Conservation (phyloP, 1,140 invertebrate genomes). For the Dendrolimus punctatus region DNA sequence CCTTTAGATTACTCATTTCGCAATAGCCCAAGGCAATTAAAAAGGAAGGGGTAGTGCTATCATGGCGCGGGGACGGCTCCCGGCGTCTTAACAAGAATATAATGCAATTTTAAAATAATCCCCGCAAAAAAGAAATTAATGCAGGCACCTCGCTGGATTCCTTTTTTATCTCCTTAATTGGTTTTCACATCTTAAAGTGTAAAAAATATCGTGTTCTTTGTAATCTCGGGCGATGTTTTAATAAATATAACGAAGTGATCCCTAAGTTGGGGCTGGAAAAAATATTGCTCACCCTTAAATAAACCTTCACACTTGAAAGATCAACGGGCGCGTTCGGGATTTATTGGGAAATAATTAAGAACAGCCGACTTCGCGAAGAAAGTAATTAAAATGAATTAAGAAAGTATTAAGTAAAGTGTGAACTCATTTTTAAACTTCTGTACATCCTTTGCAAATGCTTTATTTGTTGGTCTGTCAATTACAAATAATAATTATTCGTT, state of each 20-base stretch:
- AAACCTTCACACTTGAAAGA: constrained; percentile 69
- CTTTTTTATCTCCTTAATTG: constrained; percentile 72
- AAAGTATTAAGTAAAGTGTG: constrained; percentile 1
- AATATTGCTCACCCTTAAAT: constrained; percentile 66
- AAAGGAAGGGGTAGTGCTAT: constrained; percentile 68
- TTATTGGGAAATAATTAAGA: constrained; percentile 66
- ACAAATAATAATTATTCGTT: too few species aligned
- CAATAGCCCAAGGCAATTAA: constrained; percentile 69
- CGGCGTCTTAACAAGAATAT: constrained; percentile 69
- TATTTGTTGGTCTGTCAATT: too few species aligned
- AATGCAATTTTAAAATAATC: constrained; percentile 73
- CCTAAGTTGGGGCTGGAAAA: constrained; percentile 37
- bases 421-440: too few species aligned
- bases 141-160: constrained; percentile 67
- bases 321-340: constrained; percentile 60
- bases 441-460: too few species aligned
- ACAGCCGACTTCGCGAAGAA: constrained; percentile 19
- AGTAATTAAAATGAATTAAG: constrained; percentile 27
- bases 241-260: constrained; percentile 71
- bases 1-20: constrained; percentile 66
- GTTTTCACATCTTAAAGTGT: constrained; percentile 71
- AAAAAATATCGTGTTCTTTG: constrained; percentile 71
- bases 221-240: constrained; percentile 71
- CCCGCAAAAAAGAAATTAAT: constrained; percentile 71
- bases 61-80: constrained; percentile 59